phyloP scores from a whole-genome alignment of 1,140 invertebrate species.

The Eumeta japonica region DNA sequence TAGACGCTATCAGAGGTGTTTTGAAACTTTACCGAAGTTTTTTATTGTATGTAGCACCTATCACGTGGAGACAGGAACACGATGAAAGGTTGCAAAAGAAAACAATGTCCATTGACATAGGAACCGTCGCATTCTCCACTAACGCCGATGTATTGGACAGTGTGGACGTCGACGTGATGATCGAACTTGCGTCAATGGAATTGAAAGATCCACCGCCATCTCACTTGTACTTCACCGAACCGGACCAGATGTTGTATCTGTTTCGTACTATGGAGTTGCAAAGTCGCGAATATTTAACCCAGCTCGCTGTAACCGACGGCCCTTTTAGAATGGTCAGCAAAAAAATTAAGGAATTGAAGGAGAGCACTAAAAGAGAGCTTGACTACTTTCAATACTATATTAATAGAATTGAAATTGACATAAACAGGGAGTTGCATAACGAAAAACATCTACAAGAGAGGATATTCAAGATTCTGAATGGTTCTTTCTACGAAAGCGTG shows the following conservation, averaged over 20 bases:
- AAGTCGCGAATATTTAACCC: slow-evolving; percentile 64
- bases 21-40: slow-evolving; percentile 67
- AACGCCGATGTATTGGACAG: slow-evolving; percentile 42
- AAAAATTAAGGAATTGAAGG: slow-evolving; percentile 48
- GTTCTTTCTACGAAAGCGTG: slow-evolving; percentile 47
- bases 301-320: slow-evolving; percentile 61
- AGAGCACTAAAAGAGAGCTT: slow-evolving; percentile 30
- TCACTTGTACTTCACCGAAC: slow-evolving; percentile 60
- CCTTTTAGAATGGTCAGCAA: slow-evolving; percentile 56
- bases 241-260: slow-evolving; percentile 58
- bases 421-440: slow-evolving; percentile 36
- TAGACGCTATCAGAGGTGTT: slow-evolving; percentile 62
- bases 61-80: slow-evolving; percentile 58
- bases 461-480: slow-evolving; percentile 42
- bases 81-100: slow-evolving; percentile 34
- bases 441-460: slow-evolving; percentile 35
- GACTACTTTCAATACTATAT: slow-evolving; percentile 51
- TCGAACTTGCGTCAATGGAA: slow-evolving; percentile 42
- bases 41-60: slow-evolving; percentile 62
- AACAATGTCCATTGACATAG: slow-evolving; percentile 35
- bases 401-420: slow-evolving; percentile 35
- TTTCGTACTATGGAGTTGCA: slow-evolving; percentile 65
- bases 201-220: slow-evolving; percentile 41
- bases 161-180: slow-evolving; percentile 43
- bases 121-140: slow-evolving; percentile 29